A percentile compares a stretch with the other conserved stretches of the same genome.
Evolutionary conservation across 2,113 vertebrate species (phyloP).

Genomic region (Peromyscus leucopus): DNA sequence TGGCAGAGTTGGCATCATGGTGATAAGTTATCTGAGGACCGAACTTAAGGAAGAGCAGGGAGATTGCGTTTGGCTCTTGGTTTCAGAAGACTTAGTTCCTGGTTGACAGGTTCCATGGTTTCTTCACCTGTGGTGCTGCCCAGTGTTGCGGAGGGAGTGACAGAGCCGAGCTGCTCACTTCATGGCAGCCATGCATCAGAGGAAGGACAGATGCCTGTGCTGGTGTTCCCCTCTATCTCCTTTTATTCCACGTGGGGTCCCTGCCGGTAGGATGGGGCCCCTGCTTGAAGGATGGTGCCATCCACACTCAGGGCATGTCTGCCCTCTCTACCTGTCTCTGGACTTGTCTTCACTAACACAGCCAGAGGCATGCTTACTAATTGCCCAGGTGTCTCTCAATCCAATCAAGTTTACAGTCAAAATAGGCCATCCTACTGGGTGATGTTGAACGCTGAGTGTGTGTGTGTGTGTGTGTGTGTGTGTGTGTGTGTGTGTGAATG

Average conservation of each 20-base stretch:
- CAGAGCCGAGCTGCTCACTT: no score
- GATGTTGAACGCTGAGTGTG: neutral
- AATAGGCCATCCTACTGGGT: neutral
- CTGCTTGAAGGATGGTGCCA: neutral
- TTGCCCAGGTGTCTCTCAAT: neutral
- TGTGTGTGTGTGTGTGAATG: neutral
- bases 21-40: neutral
- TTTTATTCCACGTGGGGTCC: neutral
- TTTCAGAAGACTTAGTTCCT: neutral
- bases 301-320: neutral
- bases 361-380: neutral
- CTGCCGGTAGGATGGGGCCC: neutral
- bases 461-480: neutral
- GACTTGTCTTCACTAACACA: neutral
- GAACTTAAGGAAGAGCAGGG: neutral
- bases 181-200: neutral
- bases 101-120: neutral
- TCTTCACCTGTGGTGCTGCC: neutral
- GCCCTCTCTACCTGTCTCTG: neutral
- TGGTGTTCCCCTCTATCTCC: neutral
- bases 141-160: neutral
- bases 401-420: neutral
- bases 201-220: neutral
- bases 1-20: neutral
- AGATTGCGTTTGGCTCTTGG: neutral